Percentiles rank a stretch among this genome's conserved stretches.
Conservation (phyloP, 2,113 vertebrate species). For the Zapus hudsonius region DNA sequence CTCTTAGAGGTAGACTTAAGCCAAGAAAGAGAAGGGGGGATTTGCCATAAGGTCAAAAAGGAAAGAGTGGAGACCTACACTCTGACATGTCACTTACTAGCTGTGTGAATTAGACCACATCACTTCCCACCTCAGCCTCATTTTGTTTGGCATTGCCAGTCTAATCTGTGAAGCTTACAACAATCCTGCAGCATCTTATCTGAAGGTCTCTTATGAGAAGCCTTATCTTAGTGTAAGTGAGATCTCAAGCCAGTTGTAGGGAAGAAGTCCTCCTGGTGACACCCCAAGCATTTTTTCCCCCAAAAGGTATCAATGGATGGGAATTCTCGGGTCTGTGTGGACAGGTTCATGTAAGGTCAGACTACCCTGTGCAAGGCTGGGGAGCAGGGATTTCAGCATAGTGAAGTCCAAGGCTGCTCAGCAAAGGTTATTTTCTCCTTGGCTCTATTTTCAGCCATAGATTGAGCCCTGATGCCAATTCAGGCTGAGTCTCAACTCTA, state of each 20-base stretch:
- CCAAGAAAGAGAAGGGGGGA: background rate
- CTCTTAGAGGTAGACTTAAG: slow-evolving; percentile 28
- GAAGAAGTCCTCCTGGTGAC: background rate
- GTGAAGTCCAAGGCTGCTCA: background rate
- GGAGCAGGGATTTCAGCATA: background rate
- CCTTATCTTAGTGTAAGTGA: background rate
- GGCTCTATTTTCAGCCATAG: slow-evolving; percentile 17
- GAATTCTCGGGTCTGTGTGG: background rate
- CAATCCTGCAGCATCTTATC: background rate
- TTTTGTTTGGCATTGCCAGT: background rate
- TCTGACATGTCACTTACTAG: background rate
- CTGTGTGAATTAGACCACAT: background rate
- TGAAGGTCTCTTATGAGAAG: background rate
- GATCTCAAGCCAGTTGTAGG: background rate
- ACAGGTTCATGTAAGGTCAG: background rate
- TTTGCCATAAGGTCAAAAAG: background rate
- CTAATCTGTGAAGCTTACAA: background rate
- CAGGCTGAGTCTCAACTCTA: background rate
- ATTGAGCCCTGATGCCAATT: background rate
- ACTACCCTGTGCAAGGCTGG: background rate
- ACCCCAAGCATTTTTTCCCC: slow-evolving; percentile 7
- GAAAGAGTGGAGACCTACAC: background rate
- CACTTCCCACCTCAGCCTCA: background rate
- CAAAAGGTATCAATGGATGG: background rate
- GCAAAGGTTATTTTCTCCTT: background rate